These are phyloP conservation scores for Enteromius trimaculatus DNA, from an alignment of 2,797 vertebrate genomes.

Conservation along the genomic window DNA sequence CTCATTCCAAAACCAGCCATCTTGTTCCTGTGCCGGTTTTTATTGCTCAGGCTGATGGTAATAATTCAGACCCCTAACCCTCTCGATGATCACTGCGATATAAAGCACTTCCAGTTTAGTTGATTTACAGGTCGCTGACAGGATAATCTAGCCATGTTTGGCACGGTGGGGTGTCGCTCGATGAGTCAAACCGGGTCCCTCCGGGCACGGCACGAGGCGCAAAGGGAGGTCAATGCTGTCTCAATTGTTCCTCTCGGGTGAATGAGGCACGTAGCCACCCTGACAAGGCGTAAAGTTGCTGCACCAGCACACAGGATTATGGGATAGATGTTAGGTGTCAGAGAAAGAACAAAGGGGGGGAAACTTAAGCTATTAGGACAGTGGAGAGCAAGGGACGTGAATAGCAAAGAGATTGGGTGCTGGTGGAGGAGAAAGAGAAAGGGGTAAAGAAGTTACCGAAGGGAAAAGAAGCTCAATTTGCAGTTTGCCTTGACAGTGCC, in stretches of 20 bases:
- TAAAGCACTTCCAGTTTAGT: constrained; percentile 47
- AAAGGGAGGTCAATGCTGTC: constrained; percentile 39
- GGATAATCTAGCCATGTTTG: constrained; percentile 54
- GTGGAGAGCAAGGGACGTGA: constrained; percentile 29
- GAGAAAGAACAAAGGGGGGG: constrained; percentile 55
- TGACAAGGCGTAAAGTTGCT: constrained; percentile 54
- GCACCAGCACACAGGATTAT: constrained; percentile 53
- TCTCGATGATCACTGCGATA: constrained; percentile 51
- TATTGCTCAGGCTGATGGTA: constrained; percentile 13
- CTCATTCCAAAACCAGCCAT: constrained; percentile 33
- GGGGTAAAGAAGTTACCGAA: constrained; percentile 24
- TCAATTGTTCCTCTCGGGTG: constrained; percentile 13
- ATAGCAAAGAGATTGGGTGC: constrained; percentile 6
- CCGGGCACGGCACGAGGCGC: not conserved
- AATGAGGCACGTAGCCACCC: constrained; percentile 14
- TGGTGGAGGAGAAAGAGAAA: constrained; percentile 10
- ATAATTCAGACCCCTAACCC: constrained; percentile 53
- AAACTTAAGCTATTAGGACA: constrained; percentile 48
- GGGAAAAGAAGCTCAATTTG: constrained; percentile 49
- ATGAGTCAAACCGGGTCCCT: constrained; percentile 56
- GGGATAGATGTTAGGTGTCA: constrained; percentile 60
- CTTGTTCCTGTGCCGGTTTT: constrained; percentile 29
- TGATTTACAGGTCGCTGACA: constrained; percentile 53
- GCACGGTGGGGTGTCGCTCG: constrained; percentile 39
- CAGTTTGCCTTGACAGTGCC: constrained; percentile 38